Evolutionary conservation across 2,888 invertebrate genomes (phyloP).

Genomic region (Erebia aethiops): DNA sequence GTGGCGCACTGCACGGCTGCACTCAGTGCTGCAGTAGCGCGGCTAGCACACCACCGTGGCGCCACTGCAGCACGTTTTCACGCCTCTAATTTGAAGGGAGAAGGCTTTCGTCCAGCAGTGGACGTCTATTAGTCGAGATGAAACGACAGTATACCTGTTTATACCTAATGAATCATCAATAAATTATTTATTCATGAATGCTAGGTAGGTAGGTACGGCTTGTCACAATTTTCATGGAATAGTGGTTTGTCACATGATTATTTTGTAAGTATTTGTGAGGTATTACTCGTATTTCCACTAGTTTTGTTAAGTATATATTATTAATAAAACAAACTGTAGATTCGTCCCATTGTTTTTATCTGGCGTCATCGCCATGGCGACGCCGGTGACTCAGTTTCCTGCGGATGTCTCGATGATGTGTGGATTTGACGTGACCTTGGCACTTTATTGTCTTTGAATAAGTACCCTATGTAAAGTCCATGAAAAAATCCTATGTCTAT

Average conservation of each 20-base stretch:
- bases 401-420: constrained; percentile 26
- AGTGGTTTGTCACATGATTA: constrained; percentile 1
- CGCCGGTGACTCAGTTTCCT: constrained; percentile 32
- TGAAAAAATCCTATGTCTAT: no score
- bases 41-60: no score
- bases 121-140: no score
- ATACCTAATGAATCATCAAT: constrained; percentile 3
- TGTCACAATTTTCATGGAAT: constrained; percentile 7
- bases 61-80: no score
- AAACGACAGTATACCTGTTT: no score
- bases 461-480: not conserved
- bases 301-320: not conserved
- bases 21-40: no score
- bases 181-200: no score
- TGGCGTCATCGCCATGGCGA: constrained; percentile 26
- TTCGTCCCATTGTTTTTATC: constrained; percentile 14
- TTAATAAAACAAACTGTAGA: constrained; percentile 14
- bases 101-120: no score
- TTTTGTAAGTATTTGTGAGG: not conserved
- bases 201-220: not conserved
- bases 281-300: not conserved
- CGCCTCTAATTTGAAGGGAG: no score
- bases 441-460: not conserved
- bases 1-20: no score
- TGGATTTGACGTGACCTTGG: constrained; percentile 30